Conservation (phyloP, 2,888 invertebrate genomes). For the Sarcophaga variegata region DNA sequence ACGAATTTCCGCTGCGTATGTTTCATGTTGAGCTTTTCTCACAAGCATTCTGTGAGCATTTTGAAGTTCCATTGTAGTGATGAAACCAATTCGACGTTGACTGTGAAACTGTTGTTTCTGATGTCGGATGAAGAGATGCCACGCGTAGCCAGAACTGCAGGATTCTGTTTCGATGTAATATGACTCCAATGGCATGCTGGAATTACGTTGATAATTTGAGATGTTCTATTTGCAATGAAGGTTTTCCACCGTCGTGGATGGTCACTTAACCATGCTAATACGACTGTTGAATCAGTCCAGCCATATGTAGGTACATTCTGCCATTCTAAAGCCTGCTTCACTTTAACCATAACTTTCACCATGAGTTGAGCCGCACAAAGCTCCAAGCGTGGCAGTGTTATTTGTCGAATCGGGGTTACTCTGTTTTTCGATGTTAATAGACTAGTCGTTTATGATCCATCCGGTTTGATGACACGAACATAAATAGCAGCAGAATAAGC, state of each 20-base stretch:
- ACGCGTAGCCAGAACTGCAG: slow-evolving; percentile 58
- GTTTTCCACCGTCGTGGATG: slow-evolving; percentile 53
- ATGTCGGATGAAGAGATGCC: slow-evolving; percentile 28
- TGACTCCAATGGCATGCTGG: slow-evolving; percentile 50
- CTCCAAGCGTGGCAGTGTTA: slow-evolving; percentile 54
- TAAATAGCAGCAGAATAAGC: slow-evolving; percentile 58
- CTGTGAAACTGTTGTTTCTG: slow-evolving; percentile 15
- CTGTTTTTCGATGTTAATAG: slow-evolving; percentile 38
- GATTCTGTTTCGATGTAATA: slow-evolving; percentile 45
- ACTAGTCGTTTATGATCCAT: not conserved
- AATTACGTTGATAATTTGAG: slow-evolving; percentile 14
- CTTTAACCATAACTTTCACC: slow-evolving; percentile 42
- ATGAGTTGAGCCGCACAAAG: slow-evolving; percentile 60
- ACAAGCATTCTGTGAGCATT: too few species aligned
- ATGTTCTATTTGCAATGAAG: slow-evolving; percentile 30
- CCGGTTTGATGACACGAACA: slow-evolving; percentile 11
- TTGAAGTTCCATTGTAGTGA: too few species aligned
- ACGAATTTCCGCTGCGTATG: slow-evolving; percentile 4
- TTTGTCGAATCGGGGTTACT: slow-evolving; percentile 50
- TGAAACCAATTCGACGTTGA: too few species aligned
- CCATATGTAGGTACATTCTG: not conserved
- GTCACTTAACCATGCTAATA: slow-evolving; percentile 51
- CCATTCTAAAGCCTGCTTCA: slow-evolving; percentile 4
- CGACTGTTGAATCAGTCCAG: slow-evolving; percentile 55
- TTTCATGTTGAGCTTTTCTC: not conserved